Evolutionary conservation across 2,888 invertebrate species (phyloP).

Genomic region (Synanthedon vespiformis): DNA sequence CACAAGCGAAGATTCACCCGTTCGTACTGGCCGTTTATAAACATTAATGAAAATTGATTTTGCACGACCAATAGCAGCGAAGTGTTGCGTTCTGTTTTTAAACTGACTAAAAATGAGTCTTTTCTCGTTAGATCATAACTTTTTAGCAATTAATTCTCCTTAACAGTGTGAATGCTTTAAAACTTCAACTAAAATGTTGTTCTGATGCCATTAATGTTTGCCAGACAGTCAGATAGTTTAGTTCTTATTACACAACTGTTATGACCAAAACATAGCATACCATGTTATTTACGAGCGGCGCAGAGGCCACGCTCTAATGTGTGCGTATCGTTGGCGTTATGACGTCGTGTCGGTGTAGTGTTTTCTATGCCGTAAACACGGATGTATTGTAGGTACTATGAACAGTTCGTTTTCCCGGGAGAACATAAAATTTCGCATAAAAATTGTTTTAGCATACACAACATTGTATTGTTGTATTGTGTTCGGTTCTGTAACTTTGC

Average conservation of each 20-base stretch:
- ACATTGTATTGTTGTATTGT: neutral
- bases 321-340: conserved; percentile 40
- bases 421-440: conserved; percentile 7
- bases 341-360: conserved; percentile 52
- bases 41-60: conserved; percentile 36
- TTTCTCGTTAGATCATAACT: no score
- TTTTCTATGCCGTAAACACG: conserved; percentile 42
- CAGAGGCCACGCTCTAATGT: conserved; percentile 30
- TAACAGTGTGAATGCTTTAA: no score
- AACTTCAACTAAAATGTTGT: neutral
- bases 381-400: conserved; percentile 23
- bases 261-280: conserved; percentile 23
- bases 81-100: conserved; percentile 12
- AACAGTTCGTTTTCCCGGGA: conserved; percentile 8
- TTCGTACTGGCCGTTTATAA: conserved; percentile 11
- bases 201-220: neutral
- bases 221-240: conserved; percentile 1
- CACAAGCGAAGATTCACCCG: conserved; percentile 22
- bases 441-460: neutral
- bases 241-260: conserved; percentile 12
- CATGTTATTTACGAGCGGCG: conserved; percentile 47
- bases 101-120: neutral
- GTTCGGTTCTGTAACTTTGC: conserved; percentile 21
- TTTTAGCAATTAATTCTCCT: no score
- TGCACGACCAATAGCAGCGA: conserved; percentile 20